These are phyloP conservation scores for Tyto alba DNA, from an alignment of 2,113 vertebrate genomes.

Conservation along the genomic window DNA sequence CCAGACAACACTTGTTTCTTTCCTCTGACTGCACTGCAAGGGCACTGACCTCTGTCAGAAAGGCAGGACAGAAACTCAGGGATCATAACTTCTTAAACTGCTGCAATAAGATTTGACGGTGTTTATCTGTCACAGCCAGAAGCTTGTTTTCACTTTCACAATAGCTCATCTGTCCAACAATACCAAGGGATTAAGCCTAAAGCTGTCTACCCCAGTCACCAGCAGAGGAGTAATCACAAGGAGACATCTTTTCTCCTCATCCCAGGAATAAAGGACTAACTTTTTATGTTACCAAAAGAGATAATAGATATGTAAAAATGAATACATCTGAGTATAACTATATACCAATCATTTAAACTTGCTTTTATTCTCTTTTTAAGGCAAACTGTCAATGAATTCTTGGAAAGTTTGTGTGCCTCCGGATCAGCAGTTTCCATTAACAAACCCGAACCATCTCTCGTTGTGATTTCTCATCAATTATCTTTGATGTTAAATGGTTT, in stretches of 20 bases:
- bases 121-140: not conserved
- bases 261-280: not conserved
- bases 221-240: not conserved
- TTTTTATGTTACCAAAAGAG: not conserved
- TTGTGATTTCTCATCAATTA: not conserved
- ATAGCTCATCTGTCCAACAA: rapidly evolving
- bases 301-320: not conserved
- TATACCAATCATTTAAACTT: not conserved
- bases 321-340: not conserved
- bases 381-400: not conserved
- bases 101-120: not conserved
- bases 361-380: not conserved
- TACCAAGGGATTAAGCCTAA: not conserved
- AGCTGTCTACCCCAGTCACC: not conserved
- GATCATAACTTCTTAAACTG: not conserved
- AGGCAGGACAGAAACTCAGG: not conserved
- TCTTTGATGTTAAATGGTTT: not conserved
- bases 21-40: not conserved
- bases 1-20: not conserved
- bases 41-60: not conserved
- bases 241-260: not conserved
- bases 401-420: not conserved
- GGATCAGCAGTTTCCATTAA: not conserved
- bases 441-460: not conserved
- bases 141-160: not conserved